Evolutionary conservation across 2,797 vertebrate genomes (phyloP), one percentile per base, ranked within the genome.

Genomic region (Sebastes melanostomus): DNA sequence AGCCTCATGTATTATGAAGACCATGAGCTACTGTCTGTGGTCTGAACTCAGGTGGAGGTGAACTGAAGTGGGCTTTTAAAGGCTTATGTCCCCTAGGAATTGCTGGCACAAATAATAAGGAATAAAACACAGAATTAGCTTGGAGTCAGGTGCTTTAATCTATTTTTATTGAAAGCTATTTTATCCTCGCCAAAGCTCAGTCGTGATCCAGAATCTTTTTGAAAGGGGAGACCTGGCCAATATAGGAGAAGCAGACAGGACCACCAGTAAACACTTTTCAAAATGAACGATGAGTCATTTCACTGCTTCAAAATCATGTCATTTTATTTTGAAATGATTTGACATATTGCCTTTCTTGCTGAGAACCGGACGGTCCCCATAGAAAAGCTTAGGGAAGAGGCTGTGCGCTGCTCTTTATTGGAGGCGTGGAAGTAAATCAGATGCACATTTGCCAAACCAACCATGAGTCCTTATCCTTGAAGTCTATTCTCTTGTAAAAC

Each of bases 1-100:
- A 34, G 62, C 59, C 46, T 86, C 71, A 78, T 83, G 63, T 60
- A 73, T 89, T 76, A 82, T 81, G 66, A 72, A 86, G 59, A 72
- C 30, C 30, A 42, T 8, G 18, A 34, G 36, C 54, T 71, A 32
- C 36, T 65, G 58, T 81, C 77, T 76, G 58, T 25, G 27, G 56
- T 65, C 24, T n/a, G 56, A 88, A 67, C 68, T 68, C 55, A 78
- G 66, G 63, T 81, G 46, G 22, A 84, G 70, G 32, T 61, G 58
- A 75, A 29, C n/a, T 66, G 22, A 71, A 59, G 29, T 22, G 36
- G 67, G 50, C 16, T 59, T 76, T 77, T 66, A 75, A 59, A 66
- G 60, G 30, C 10, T n/a, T 6, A 52, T 9, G 16, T 8, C 58
- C 52, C 67, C 61, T 18, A 74, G 52, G 71, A 82, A 71, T 62